These are phyloP conservation scores for Selenia dentaria DNA, from an alignment of 2,888 invertebrate genomes.

Conservation along the genomic window DNA sequence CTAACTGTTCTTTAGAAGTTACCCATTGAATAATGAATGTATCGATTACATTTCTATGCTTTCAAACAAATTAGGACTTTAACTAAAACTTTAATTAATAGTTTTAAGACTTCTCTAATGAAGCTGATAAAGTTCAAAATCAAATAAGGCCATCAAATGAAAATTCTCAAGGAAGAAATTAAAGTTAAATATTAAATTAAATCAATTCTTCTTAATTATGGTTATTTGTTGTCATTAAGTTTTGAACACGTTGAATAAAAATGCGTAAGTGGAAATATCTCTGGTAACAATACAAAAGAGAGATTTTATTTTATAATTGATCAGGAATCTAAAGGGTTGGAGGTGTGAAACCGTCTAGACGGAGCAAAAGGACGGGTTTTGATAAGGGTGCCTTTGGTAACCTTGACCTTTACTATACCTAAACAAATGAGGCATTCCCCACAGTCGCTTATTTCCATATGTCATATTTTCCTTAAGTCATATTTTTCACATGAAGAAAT, in stretches of 20 bases:
- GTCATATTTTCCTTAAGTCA: not conserved
- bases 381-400: conserved; percentile 77
- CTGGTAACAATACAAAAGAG: not conserved
- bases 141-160: conserved; percentile 33
- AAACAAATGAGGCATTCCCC: conserved; percentile 74
- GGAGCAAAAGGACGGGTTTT: conserved; percentile 76
- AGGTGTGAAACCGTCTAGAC: conserved; percentile 82
- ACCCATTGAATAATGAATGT: conserved; percentile 11
- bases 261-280: no score
- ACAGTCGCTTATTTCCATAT: conserved; percentile 48
- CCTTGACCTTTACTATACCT: conserved; percentile 80
- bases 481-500: no score
- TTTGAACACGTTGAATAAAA: no score
- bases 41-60: conserved; percentile 20
- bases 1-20: conserved; percentile 14
- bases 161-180: conserved; percentile 15
- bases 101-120: conserved; percentile 30
- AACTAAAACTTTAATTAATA: conserved; percentile 5
- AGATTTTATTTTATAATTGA: conserved; percentile 63
- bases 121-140: conserved; percentile 42
- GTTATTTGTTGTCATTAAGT: conserved; percentile 16
- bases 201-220: conserved; percentile 23
- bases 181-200: no score
- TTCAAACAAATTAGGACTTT: conserved; percentile 18
- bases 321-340: conserved; percentile 72